Evolutionary conservation across 1,140 invertebrate genomes (phyloP).

Genomic region (Acromyrmex charruanus): DNA sequence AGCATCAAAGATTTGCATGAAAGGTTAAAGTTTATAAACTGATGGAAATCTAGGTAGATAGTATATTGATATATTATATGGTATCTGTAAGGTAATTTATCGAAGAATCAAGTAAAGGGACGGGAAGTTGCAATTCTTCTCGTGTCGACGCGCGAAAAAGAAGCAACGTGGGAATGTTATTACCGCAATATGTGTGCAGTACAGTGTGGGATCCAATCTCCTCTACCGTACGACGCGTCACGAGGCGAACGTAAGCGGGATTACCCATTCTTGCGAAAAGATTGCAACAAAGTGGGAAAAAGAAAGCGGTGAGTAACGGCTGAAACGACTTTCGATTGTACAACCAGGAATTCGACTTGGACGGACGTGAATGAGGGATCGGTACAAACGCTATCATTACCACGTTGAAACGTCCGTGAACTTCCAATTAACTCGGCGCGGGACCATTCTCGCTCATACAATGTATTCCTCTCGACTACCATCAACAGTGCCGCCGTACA

Average conservation of each 20-base stretch:
- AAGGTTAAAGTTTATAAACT: slow-evolving; percentile 27
- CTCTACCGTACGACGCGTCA: slow-evolving; percentile 53
- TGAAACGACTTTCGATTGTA: slow-evolving; percentile 67
- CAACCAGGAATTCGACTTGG: slow-evolving; percentile 55
- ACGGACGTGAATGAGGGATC: slow-evolving; percentile 53
- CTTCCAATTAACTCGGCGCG: slow-evolving; percentile 70
- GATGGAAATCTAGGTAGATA: neutral
- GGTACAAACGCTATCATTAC: slow-evolving; percentile 72
- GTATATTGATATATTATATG: neutral
- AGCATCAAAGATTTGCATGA: neutral
- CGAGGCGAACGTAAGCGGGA: slow-evolving; percentile 60
- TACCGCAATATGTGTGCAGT: slow-evolving; percentile 54
- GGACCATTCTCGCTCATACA: slow-evolving; percentile 63
- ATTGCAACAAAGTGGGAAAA: slow-evolving; percentile 59
- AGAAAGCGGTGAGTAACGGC: slow-evolving; percentile 45
- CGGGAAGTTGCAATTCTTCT: slow-evolving; percentile 11
- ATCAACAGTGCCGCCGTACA: slow-evolving; percentile 54
- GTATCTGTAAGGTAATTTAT: slow-evolving; percentile 33
- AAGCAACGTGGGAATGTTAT: slow-evolving; percentile 62
- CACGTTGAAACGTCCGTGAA: slow-evolving; percentile 66
- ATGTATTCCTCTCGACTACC: slow-evolving; percentile 63
- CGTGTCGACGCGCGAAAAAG: slow-evolving; percentile 35
- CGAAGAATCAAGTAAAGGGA: neutral
- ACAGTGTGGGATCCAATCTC: slow-evolving; percentile 59
- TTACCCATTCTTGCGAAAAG: slow-evolving; percentile 60